These are phyloP conservation scores for Aphodius sticticus DNA, from an alignment of 2,888 invertebrate genomes.

Conservation along the genomic window DNA sequence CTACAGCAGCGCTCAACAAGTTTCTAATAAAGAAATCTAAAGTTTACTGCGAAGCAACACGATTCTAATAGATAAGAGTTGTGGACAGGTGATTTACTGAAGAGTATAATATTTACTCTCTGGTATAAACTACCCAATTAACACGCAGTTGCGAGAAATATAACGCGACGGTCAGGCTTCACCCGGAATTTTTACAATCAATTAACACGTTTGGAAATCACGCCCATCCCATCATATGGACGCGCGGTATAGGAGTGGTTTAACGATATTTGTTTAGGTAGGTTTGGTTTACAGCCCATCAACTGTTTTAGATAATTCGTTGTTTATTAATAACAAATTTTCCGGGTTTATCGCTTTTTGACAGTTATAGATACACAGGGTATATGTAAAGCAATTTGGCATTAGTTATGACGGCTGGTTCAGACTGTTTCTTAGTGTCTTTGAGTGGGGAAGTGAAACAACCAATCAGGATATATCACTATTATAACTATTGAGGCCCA, in stretches of 20 bases:
- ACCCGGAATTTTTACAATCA: slow-evolving; percentile 33
- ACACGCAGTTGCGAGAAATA: slow-evolving; percentile 34
- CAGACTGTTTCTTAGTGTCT: no score
- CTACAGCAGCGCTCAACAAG: neutral
- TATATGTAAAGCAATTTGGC: no score
- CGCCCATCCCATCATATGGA: slow-evolving; percentile 26
- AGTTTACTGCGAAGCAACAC: neutral
- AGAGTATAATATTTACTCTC: slow-evolving; percentile 12
- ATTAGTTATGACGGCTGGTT: no score
- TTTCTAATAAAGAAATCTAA: neutral
- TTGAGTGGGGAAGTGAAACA: no score
- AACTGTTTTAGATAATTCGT: slow-evolving; percentile 4
- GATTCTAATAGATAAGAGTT: neutral
- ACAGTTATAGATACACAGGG: neutral
- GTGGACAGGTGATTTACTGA: slow-evolving; percentile 27
- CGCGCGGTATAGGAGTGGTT: neutral
- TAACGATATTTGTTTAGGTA: slow-evolving; percentile 27
- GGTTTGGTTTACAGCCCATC: neutral
- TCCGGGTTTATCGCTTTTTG: neutral
- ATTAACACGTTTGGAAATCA: slow-evolving; percentile 34
- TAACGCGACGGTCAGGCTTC: neutral
- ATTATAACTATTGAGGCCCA: no score
- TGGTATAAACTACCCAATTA: slow-evolving; percentile 26
- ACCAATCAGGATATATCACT: no score
- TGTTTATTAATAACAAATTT: neutral